Conservation (phyloP, 1,140 invertebrate genomes). For the Leptoteleia sp. region DNA sequence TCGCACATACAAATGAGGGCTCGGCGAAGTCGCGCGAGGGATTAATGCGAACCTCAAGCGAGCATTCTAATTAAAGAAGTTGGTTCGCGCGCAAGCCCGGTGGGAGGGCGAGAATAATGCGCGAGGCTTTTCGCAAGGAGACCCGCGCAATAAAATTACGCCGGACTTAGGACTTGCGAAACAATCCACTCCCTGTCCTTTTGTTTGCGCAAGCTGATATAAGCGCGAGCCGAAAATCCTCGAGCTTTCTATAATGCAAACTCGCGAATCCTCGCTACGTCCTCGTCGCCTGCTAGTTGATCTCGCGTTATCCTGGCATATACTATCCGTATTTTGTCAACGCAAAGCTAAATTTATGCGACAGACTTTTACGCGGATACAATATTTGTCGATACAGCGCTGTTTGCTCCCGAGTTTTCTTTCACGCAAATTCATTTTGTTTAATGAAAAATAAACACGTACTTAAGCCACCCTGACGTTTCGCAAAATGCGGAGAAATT, state of each 20-base stretch:
- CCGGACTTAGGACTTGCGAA: conserved; percentile 56
- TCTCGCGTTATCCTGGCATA: conserved; percentile 54
- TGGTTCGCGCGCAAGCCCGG: conserved; percentile 34
- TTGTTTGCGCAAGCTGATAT: conserved; percentile 66
- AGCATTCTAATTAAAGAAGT: conserved; percentile 59
- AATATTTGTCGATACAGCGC: conserved; percentile 51
- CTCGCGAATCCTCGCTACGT: conserved; percentile 49
- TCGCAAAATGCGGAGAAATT: neutral
- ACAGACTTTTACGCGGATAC: conserved; percentile 42
- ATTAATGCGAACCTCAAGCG: conserved; percentile 51
- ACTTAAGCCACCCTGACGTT: neutral
- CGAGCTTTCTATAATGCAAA: conserved; percentile 63
- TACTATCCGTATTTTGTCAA: conserved; percentile 52
- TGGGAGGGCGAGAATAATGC: conserved; percentile 50
- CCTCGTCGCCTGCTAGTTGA: conserved; percentile 52
- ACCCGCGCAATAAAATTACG: conserved; percentile 58
- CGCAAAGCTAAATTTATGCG: conserved; percentile 60
- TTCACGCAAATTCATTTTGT: conserved; percentile 33
- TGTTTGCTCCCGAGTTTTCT: conserved; percentile 25
- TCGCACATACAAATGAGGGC: conserved; percentile 36
- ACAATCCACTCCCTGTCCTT: conserved; percentile 59
- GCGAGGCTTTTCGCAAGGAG: conserved; percentile 31
- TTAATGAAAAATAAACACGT: conserved; percentile 35
- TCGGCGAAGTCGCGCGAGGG: conserved; percentile 15
- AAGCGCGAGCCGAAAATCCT: conserved; percentile 58